Evolutionary conservation across 2,113 vertebrate genomes (phyloP), one percentile per base, ranked within the genome.

Genomic region (Gila orcuttii): DNA sequence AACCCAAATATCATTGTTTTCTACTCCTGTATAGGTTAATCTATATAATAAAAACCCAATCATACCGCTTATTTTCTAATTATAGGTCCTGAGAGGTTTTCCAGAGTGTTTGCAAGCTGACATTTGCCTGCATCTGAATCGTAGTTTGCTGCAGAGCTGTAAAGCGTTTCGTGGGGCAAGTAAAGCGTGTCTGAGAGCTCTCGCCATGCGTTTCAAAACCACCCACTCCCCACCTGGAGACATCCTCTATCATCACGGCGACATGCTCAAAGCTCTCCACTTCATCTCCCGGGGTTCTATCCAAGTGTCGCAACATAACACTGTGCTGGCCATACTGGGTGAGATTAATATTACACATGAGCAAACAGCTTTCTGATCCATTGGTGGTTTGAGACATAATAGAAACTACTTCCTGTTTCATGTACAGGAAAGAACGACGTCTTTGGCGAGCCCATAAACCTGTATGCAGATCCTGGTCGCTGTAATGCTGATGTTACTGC

Each of bases 251-350:
- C 96, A 98, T 91, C 96, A 95, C 0, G 98, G 98, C 3, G 97
- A 99, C 73, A 94, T 98, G 75, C 94, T 99, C 33, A 96, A 96
- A 87, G 97, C 96, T 0, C 96, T 99, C 68, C 98, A 97, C 91
- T 99, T 99, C 93, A 97, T 99, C 89, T 96, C 98, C 7, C 94
- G 96, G 0, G 98, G 98, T 6, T 98, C 98, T 89, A 97, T 99
- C 3, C 97, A 98, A 91, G 96, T 99, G 90, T 94, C 97, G 47
- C 93, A 95, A 47, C 95, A 97, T 25, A 96, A 98, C 62, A 94
- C 97, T 80, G 97, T 97, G 21, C 95, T 98, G 77, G 97, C 97
- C 85, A 96, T 99, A 87, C 89, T 99, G 91, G 97, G 98, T 99
- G 88, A 90, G 82, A 64, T 25, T 10, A 2, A 25, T 2, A 17